Evolutionary conservation across 2,113 vertebrate species (phyloP).

Genomic region (Lucifuga dentata): DNA sequence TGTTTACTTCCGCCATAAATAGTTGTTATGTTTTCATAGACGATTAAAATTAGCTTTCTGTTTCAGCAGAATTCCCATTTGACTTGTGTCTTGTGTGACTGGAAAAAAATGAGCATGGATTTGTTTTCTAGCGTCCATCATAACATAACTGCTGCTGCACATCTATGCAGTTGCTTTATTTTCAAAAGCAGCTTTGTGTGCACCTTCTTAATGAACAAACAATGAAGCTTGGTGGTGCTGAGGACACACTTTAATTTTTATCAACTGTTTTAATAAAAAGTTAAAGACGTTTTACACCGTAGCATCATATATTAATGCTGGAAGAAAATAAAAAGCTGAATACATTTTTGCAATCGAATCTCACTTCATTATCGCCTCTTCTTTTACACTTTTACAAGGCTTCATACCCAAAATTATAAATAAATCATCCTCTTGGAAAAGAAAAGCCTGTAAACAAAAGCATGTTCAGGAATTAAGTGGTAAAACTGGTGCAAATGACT

Average conservation of each 20-base stretch:
- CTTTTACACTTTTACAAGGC: no score
- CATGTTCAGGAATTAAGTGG: background rate
- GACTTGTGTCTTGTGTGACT: constrained; percentile 14
- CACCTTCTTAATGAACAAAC: constrained; percentile 1
- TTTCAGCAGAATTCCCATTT: constrained; percentile 20
- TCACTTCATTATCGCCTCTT: no score
- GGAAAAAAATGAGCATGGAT: constrained; percentile 12
- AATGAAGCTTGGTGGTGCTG: background rate
- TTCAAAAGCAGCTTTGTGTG: constrained; percentile 8
- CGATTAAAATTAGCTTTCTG: constrained; percentile 36
- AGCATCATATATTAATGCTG: no score
- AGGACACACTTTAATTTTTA: no score
- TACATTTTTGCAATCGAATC: no score
- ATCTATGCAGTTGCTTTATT: background rate
- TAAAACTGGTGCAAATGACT: background rate
- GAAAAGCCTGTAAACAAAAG: background rate
- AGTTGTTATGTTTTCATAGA: constrained; percentile 25
- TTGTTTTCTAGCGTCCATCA: constrained; percentile 4
- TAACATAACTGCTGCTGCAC: constrained; percentile 16
- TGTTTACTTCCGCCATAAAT: constrained; percentile 23
- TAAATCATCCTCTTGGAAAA: no score
- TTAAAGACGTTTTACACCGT: no score
- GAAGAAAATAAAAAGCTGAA: no score
- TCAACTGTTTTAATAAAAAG: no score
- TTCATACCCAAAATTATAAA: no score